Evolutionary conservation across 2,888 invertebrate genomes (phyloP), one percentile per base, ranked within the genome.

Genomic region (Darwinula stevensoni): DNA sequence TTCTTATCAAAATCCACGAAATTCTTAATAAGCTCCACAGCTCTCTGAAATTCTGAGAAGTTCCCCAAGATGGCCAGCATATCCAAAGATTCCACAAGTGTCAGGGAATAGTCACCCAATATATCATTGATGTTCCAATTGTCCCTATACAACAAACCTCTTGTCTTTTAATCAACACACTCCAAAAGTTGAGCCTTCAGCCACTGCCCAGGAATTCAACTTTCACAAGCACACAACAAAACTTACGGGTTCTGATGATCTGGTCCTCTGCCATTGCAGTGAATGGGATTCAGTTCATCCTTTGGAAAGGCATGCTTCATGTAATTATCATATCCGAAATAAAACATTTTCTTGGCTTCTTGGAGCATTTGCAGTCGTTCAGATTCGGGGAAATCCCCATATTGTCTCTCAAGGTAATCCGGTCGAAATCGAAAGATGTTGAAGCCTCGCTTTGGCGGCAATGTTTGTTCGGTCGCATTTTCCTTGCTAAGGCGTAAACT

Each of bases 81-180:
- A 42, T 61, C 62, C 35, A 65, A 45, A 4, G 61, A 47, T 46
- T 65, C 65, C 17, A 65, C 52, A 31, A 65, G 45, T 3, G 62
- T 62, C 26, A 65, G 48, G 27, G 58, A 58, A 44, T 61, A 65
- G 42, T 64, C 62, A 27, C 65, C 65, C 3, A 65, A 49, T 5
- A 60, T 62, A 49, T 65, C 65, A 48, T 65, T 65, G 35, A 65
- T 63, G 43, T 65, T 65, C 37, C 65, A 61, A 43, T 65, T 65
- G 34, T 56, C 54, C 36, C 62, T 63, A 43, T 37, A 51, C 48
- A 16, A 34, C 34, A 37, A 32, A 28, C 29, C 32, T 17, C 33
- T 15, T n/a, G 12, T 26, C 17, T n/a, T n/a, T n/a, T n/a, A n/a
- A 28, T 3, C 34, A 26, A 33, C 3, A 14, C 14, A 30, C 30